Percentiles rank a stretch among this genome's conserved stretches.
Conservation (phyloP, 2,797 vertebrate genomes). For the Nannoperca obscura region DNA sequence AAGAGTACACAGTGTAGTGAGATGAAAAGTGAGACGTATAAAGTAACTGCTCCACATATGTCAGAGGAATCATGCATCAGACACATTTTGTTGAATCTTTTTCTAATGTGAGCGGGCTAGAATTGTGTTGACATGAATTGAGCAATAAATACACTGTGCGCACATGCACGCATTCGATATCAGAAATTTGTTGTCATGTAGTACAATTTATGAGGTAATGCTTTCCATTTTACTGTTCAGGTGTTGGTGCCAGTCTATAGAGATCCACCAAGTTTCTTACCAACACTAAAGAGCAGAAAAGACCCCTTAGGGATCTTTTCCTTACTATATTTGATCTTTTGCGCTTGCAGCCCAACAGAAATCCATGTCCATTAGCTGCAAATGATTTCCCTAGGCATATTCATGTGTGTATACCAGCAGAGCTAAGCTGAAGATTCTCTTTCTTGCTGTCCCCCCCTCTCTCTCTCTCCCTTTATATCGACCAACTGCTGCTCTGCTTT, state of each 20-base stretch:
- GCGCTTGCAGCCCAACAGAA: constrained; percentile 57
- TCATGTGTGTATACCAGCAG: constrained; percentile 44
- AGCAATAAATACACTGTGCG: constrained; percentile 20
- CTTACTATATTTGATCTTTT: constrained; percentile 66
- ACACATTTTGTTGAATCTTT: constrained; percentile 55
- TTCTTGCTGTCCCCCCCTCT: constrained; percentile 23
- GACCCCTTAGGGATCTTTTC: constrained; percentile 38
- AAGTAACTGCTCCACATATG: constrained; percentile 77
- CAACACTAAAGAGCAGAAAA: constrained; percentile 35
- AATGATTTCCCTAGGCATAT: constrained; percentile 80
- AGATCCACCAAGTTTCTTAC: constrained; percentile 50
- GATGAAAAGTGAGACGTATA: constrained; percentile 70
- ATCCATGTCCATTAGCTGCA: constrained; percentile 77
- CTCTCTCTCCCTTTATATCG: constrained; percentile 55
- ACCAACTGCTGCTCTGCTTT: constrained; percentile 71
- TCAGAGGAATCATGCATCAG: constrained; percentile 63
- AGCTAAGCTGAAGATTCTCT: constrained; percentile 70
- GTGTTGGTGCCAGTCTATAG: constrained; percentile 11
- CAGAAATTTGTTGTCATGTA: constrained; percentile 50
- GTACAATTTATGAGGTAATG: constrained; percentile 33
- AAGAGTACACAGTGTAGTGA: constrained; percentile 50
- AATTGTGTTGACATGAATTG: constrained; percentile 54
- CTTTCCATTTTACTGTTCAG: constrained; percentile 24
- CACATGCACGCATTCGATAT: constrained; percentile 29
- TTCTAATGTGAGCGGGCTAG: constrained; percentile 47